Percentiles rank a stretch among this genome's conserved stretches.
phyloP scores from a whole-genome alignment of 2,797 vertebrate species.

The Enoplosus armatus region DNA sequence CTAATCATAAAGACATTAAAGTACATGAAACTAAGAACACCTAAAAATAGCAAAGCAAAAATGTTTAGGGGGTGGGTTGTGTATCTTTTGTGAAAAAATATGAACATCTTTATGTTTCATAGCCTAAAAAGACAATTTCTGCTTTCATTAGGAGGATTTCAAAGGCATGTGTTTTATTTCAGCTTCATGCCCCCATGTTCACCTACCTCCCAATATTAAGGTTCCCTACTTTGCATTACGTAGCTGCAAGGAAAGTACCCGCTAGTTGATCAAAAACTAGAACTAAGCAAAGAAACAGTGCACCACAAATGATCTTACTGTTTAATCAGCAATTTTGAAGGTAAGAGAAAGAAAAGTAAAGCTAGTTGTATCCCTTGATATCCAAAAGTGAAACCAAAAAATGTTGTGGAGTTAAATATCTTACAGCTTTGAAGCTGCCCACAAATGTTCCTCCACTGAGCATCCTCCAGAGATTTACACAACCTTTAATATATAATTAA shows the following conservation, averaged over 20 bases:
- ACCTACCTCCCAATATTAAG: conserved; percentile 4
- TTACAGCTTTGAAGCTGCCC: conserved; percentile 84
- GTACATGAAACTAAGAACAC: neutral
- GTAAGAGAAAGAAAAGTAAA: conserved; percentile 22
- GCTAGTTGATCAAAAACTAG: conserved; percentile 35
- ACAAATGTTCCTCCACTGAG: conserved; percentile 68
- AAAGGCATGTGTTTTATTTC: conserved; percentile 14
- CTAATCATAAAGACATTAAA: conserved; percentile 29
- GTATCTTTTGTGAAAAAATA: neutral
- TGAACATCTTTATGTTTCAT: neutral
- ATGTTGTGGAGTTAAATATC: conserved; percentile 45
- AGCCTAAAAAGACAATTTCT: conserved; percentile 1
- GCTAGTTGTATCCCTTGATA: conserved; percentile 2
- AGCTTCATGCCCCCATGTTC: conserved; percentile 23
- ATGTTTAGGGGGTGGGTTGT: neutral
- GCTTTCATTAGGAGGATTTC: neutral
- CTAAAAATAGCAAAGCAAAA: neutral
- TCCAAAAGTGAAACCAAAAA: conserved; percentile 25
- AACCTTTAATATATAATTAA: conserved; percentile 73
- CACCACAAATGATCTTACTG: conserved; percentile 6
- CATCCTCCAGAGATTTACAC: conserved; percentile 84
- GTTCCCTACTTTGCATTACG: conserved; percentile 32
- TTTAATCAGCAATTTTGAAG: conserved; percentile 40
- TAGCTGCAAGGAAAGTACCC: conserved; percentile 28
- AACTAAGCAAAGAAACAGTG: conserved; percentile 41